Evolutionary conservation across 1,140 invertebrate genomes (phyloP), one percentile per base, ranked within the genome.

Genomic region (Lepidurus arcticus): DNA sequence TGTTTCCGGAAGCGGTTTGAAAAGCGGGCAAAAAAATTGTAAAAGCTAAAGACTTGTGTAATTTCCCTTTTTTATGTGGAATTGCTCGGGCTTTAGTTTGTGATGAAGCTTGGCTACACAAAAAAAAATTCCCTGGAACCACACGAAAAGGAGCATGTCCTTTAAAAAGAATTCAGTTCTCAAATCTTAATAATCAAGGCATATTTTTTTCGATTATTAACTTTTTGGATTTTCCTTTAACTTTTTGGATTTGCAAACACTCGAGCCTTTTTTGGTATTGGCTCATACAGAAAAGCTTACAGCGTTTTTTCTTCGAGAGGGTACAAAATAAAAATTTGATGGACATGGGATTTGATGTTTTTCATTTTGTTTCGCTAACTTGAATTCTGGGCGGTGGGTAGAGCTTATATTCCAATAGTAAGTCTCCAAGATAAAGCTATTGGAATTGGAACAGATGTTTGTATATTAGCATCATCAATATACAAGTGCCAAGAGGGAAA

Each of bases 11-110:
- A 34, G 34, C 34, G 34, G 34, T 3, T 34, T 34, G 53, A 65
- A 65, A 65, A 65, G 53, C 53, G 21, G 21, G 53, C 53, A 65
- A 65, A 21, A 65, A 47, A 65, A 65, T 65, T 65, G 53, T 65
- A 65, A 65, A 65, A 65, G 53, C 53, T 65, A 65, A 65, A 65
- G 53, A 65, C 53, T 65, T 65, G 53, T 21, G 53, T 65, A 65
- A n/a, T 65, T 65, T 65, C 53, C 53, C 53, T 65, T 65, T 47
- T 34, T 65, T 65, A 21, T 21, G 53, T 65, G 53, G 53, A 65
- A 65, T 65, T 65, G 53, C 53, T 65, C 53, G 53, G 53, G 53
- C 21, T n/a, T 65, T 65, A 65, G 53, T 65, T 65, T 65, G 53
- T 65, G 53, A 65, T 65, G 53, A 65, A 65, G 53, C 53, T 65